Conservation (phyloP, 2,797 vertebrate genomes). For the Girardinus metallicus region DNA sequence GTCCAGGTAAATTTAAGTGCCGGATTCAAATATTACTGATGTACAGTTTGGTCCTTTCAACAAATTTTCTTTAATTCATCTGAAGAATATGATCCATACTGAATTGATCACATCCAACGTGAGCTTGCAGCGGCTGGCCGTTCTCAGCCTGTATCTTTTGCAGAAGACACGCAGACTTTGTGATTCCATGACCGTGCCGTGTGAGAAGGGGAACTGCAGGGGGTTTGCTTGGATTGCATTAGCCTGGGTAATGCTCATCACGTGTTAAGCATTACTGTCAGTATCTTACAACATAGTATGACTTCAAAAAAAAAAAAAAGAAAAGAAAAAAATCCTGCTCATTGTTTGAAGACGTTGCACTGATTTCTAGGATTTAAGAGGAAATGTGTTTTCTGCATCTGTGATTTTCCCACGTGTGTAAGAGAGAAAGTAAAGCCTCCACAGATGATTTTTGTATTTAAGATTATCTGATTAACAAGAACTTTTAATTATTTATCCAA, state of each 20-base stretch:
- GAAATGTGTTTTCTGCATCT: constrained; percentile 59
- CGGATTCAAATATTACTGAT: background rate
- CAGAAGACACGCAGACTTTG: constrained; percentile 4
- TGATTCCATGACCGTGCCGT: constrained; percentile 26
- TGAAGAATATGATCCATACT: background rate
- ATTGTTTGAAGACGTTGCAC: constrained; percentile 50
- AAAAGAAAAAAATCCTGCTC: constrained; percentile 40
- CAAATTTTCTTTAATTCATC: background rate
- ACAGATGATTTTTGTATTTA: background rate
- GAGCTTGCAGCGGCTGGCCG: background rate
- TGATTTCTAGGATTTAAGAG: constrained; percentile 72
- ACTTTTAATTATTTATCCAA: background rate
- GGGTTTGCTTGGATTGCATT: constrained; percentile 84
- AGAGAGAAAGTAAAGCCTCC: constrained; percentile 48
- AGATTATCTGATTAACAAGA: background rate
- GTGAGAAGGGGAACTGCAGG: constrained; percentile 79
- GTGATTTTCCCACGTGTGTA: constrained; percentile 45
- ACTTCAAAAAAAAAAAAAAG: constrained; percentile 44
- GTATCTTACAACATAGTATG: constrained; percentile 77
- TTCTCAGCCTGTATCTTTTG: constrained; percentile 10
- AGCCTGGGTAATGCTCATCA: constrained; percentile 73
- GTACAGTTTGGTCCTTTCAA: background rate
- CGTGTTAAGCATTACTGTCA: constrained; percentile 78
- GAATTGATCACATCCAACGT: background rate
- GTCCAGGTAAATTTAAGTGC: background rate